Conservation (phyloP, 2,797 vertebrate genomes). For the Leptoclinus maculatus region DNA sequence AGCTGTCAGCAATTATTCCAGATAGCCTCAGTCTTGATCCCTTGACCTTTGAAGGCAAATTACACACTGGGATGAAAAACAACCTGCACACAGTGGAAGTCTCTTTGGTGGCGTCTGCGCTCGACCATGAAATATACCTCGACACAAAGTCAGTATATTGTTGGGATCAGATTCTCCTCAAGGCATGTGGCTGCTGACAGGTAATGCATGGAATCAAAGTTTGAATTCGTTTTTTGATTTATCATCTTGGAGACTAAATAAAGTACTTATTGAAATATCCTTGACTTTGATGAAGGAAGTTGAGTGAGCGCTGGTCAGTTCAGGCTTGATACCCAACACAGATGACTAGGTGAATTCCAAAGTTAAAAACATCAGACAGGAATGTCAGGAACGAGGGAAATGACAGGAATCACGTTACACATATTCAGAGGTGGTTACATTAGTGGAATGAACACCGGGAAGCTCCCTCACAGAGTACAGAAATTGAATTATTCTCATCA, state of each 20-base stretch:
- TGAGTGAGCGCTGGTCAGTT: neutral
- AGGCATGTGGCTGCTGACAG: constrained; percentile 31
- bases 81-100: constrained; percentile 8
- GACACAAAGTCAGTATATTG: constrained; percentile 28
- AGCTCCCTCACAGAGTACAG: neutral
- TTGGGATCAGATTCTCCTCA: constrained; percentile 23
- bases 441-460: constrained; percentile 11
- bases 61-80: constrained; percentile 43
- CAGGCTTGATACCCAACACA: constrained; percentile 7
- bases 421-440: constrained; percentile 17
- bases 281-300: constrained; percentile 9
- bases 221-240: neutral
- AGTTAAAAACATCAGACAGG: constrained; percentile 55
- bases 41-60: constrained; percentile 34
- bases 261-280: neutral
- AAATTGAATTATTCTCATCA: neutral
- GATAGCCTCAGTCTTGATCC: constrained; percentile 12
- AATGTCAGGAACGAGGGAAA: constrained; percentile 65
- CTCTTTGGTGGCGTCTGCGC: constrained; percentile 15
- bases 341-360: constrained; percentile 63
- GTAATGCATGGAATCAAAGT: neutral
- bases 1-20: constrained; percentile 26
- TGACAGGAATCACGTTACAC: constrained; percentile 55
- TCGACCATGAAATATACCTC: constrained; percentile 38
- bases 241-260: neutral